Evolutionary conservation across 2,888 invertebrate species (phyloP), one percentile per base, ranked within the genome.

Genomic region (Diplolepis rosae): DNA sequence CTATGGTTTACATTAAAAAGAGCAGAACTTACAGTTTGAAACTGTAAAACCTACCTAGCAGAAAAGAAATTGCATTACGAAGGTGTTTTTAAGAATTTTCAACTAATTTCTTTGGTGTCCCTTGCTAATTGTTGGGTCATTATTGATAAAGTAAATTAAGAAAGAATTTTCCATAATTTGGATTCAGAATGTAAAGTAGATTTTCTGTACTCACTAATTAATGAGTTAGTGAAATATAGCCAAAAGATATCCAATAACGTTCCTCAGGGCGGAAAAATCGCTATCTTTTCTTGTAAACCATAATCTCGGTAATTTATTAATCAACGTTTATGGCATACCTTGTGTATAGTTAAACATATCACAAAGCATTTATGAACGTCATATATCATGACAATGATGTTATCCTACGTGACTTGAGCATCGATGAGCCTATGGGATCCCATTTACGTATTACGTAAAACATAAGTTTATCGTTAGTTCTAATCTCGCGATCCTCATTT

Each of bases 331-430:
- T 68, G 69, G 61, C 65, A 70, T 70, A 71, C 72, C 67, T 74
- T 70, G 72, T 69, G 67, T 69, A 70, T 69, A 76, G 71, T 76
- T 72, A 69, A 72, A 74, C 74, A 65, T 69, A 76, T 74, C 71
- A 70, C 71, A 69, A 70, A 76, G 70, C 68, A 72, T 74, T 76
- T 76, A 72, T 74, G 73, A 72, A 69, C 54, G 66, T 67, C 76
- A 70, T 76, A 72, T 70, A 72, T 76, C 70, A 66, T 69, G 50
- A 48, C 66, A 71, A 71, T 69, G 72, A 76, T 72, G 72, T 76
- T 74, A 74, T 74, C 67, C 65, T 76, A 74, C 72, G 74, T 74
- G 76, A 76, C 73, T 74, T 66, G 67, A 72, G 72, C 71, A 24
- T 48, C 61, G 71, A 68, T 69, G 76, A 69, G 72, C 52, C 71